Percentiles rank a stretch among this genome's conserved stretches.
These are phyloP conservation scores for Syngnathus scovelli DNA, from an alignment of 2,113 vertebrate genomes.

Conservation along the genomic window DNA sequence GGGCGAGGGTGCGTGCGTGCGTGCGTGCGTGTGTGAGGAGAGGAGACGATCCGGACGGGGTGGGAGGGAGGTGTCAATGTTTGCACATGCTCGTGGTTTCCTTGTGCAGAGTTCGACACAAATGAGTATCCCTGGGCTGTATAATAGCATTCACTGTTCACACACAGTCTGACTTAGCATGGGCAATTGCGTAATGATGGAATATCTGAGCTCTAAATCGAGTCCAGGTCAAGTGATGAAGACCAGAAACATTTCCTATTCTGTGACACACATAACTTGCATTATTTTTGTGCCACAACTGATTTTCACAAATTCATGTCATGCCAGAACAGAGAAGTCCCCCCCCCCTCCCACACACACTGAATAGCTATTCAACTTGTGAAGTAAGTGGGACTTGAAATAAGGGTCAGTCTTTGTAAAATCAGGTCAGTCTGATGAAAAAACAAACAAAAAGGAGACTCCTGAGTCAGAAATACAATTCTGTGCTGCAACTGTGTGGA, in stretches of 20 bases:
- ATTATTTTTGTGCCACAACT: neutral
- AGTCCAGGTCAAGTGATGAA: neutral
- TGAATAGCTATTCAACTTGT: neutral
- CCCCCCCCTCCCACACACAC: too few species aligned
- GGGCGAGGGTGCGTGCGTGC: neutral
- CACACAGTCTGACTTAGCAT: too few species aligned
- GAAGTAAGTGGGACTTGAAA: neutral
- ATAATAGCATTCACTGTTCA: too few species aligned
- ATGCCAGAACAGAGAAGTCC: neutral
- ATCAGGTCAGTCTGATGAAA: neutral
- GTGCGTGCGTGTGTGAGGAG: neutral
- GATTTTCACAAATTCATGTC: neutral
- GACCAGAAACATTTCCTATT: neutral
- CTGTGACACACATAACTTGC: neutral
- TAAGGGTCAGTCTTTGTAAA: slow-evolving; percentile 3
- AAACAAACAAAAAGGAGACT: slow-evolving; percentile 1
- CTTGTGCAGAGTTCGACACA: neutral
- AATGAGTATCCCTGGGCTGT: neutral
- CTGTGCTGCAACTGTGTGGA: neutral
- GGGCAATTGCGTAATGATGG: neutral
- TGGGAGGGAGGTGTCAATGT: slow-evolving; percentile 41
- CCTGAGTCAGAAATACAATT: slow-evolving; percentile 15
- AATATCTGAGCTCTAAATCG: neutral
- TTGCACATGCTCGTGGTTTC: slow-evolving; percentile 34
- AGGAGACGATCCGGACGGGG: neutral